Evolutionary conservation across 2,797 vertebrate species (phyloP).

Genomic region (Echiichthys vipera): DNA sequence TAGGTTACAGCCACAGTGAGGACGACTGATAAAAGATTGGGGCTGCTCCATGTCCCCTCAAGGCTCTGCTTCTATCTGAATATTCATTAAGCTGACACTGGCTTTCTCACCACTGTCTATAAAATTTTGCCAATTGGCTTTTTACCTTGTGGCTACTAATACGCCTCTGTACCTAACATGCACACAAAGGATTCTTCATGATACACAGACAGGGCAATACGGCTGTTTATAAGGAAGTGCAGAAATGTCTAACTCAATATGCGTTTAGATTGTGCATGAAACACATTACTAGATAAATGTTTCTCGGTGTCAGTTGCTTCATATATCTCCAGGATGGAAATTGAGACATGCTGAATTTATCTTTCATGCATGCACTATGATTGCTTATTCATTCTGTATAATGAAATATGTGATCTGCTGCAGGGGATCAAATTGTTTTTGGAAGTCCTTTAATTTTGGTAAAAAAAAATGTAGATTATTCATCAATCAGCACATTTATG

Average conservation of each 20-base stretch:
- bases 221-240: too few species aligned
- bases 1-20: constrained; percentile 51
- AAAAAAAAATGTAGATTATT: constrained; percentile 30
- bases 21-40: constrained; percentile 75
- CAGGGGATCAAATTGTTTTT: constrained; percentile 22
- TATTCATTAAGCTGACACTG: constrained; percentile 79
- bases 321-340: constrained; percentile 30
- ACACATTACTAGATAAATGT: constrained; percentile 2
- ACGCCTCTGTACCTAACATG: constrained; percentile 55
- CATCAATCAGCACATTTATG: constrained; percentile 29
- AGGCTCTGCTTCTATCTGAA: constrained; percentile 75
- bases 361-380: constrained; percentile 19
- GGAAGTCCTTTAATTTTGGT: constrained; percentile 32
- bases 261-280: constrained; percentile 18
- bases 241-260: too few species aligned
- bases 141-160: constrained; percentile 74
- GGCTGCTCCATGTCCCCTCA: constrained; percentile 70
- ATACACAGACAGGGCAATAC: constrained; percentile 14
- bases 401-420: constrained; percentile 50
- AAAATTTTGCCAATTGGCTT: constrained; percentile 77
- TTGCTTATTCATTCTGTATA: constrained; percentile 44
- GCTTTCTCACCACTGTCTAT: constrained; percentile 67
- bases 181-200: constrained; percentile 56
- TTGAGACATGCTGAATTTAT: constrained; percentile 35
- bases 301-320: constrained; percentile 31